A percentile compares a stretch with the other conserved stretches of the same genome.
These are phyloP conservation scores for Myopa tessellatipennis DNA, from an alignment of 2,888 invertebrate species.

Conservation along the genomic window DNA sequence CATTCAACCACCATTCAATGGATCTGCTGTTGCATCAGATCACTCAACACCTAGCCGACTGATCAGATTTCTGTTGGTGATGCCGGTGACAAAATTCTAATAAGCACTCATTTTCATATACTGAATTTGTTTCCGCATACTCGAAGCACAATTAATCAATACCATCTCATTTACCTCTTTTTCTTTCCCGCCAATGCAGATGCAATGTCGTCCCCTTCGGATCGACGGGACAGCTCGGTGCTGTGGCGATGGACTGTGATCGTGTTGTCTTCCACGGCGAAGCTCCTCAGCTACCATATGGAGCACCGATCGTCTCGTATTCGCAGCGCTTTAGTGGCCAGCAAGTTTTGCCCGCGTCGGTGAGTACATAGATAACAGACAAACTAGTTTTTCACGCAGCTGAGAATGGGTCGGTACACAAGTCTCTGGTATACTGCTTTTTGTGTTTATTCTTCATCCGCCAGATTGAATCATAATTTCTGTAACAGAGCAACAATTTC, in stretches of 20 bases:
- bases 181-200: slow-evolving; percentile 60
- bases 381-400: slow-evolving; percentile 10
- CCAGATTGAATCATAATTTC: slow-evolving; percentile 37
- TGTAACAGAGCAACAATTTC: slow-evolving; percentile 14
- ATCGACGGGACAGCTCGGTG: slow-evolving; percentile 69
- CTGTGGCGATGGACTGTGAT: slow-evolving; percentile 85
- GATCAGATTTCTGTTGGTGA: slow-evolving; percentile 22
- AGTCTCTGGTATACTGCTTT: neutral
- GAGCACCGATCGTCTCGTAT: slow-evolving; percentile 83
- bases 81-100: slow-evolving; percentile 32
- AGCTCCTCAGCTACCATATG: slow-evolving; percentile 80
- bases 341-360: slow-evolving; percentile 83
- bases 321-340: slow-evolving; percentile 84
- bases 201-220: slow-evolving; percentile 70
- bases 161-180: slow-evolving; percentile 3
- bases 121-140: slow-evolving; percentile 29
- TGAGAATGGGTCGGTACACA: neutral
- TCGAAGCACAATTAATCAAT: slow-evolving; percentile 34
- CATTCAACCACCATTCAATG: neutral
- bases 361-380: slow-evolving; percentile 59
- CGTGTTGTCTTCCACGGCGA: slow-evolving; percentile 83
- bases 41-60: neutral
- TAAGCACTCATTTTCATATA: slow-evolving; percentile 22
- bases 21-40: slow-evolving; percentile 17
- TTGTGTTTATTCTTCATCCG: neutral